Evolutionary conservation across 2,113 vertebrate species (phyloP), one percentile per base, ranked within the genome.

Genomic region (Dasyurus viverrinus): DNA sequence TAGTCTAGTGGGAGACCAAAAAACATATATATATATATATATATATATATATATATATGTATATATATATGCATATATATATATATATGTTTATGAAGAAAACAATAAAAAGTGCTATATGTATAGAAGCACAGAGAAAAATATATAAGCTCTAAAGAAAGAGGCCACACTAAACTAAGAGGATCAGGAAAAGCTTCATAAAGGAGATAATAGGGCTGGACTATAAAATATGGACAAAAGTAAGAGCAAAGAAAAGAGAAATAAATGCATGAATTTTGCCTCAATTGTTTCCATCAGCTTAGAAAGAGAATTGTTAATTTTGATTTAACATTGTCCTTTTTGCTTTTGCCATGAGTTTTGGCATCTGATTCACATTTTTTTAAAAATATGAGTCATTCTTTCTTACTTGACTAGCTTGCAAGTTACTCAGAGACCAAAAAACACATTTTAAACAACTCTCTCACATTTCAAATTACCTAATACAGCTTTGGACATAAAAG

Each of bases 341-440:
- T 94, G 19, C 68, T 93, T n/a, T 95, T 91, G 9, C 23, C 42
- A 52, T 54, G n/a, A 84, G 16, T 84, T 84, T 84, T 84, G 36
- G 7, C 19, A 84, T 84, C 19, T 42, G 6, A 84, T 84, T 84
- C n/a, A 84, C 19, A 84, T n/a, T 76, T n/a, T n/a, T 91, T 92
- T 36, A n/a, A 3, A 48, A 48, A 48, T 54, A 60, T 19, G 76
- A 89, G 27, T 93, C 25, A 96, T 22, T 90, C 26, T n/a, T 25
- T 93, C 54, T 89, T 46, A 10, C 8, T 25, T 9, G 92, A 54
- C 14, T 26, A 91, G 11, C 89, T 19, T 92, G 10, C 54, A 89
- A 84, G 2, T 92, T 95, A 42, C 16, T 6, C 47, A 92, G 90
- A 93, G 53, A 84, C 22, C 42, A 1, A 91, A 93, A 96, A 53